Evolutionary conservation across 2,113 vertebrate species (phyloP), one percentile per base, ranked within the genome.

Genomic region (Macrotus californicus): DNA sequence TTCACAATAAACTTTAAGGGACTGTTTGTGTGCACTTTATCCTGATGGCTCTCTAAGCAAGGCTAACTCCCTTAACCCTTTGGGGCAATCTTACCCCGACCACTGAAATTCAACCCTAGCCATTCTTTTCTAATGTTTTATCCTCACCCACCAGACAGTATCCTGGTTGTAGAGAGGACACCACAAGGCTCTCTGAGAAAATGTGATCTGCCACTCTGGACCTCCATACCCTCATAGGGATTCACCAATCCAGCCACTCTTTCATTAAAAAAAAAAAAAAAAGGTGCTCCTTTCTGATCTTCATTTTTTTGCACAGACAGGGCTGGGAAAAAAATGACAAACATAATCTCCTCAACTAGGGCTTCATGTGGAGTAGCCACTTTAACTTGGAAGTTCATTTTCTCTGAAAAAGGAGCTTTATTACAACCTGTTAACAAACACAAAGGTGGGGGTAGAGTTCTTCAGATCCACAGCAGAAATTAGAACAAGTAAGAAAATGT

Each of bases 361-460:
- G 48, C 41, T 86, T 72, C 18, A 41, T 64, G 34, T 48, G 10
- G 14, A 89, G 34, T 36, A 90, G n/a, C 24, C 41, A 67, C 8
- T 95, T 81, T 83, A 50, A 72, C 24, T 52, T 70, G 50, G 46
- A 73, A 52, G 19, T 82, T 77, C 82, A 50, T 80, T 94, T 96
- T 80, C 46, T 85, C 56, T 80, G 36, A 48, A 29, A 88, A 81
- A 80, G 15, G 21, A 81, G 36, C 10, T 94, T 52, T 77, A 36
- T 67, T 82, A 36, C 39, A 70, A 89, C 61, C 69, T 69, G 36
- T 13, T 39, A 86, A 83, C 4, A 91, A 81, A 15, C 52, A 79
- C 26, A 85, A 52, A 69, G 46, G 50, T 12, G 2, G 21, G 73
- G 9, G 4, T 34, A 82, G 48, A 67, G 36, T 54, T 91, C 15